Evolutionary conservation across 2,797 vertebrate species (phyloP).

Genomic region (Pygocentrus nattereri): DNA sequence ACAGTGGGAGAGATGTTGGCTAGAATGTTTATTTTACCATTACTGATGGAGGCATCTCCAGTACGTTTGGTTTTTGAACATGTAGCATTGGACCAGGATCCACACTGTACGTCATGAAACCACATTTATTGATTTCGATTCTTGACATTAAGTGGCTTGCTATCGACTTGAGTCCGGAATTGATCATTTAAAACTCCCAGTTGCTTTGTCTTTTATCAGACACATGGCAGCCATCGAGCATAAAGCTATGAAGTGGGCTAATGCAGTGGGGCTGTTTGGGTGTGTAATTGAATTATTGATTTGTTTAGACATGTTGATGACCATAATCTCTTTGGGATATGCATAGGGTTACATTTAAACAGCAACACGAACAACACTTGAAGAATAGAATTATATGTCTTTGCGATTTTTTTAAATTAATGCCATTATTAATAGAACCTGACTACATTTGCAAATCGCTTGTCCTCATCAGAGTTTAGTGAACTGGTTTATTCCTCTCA

Average conservation of each 20-base stretch:
- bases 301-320: slow-evolving; percentile 52
- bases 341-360: slow-evolving; percentile 2
- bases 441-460: no score
- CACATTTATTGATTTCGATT: slow-evolving; percentile 52
- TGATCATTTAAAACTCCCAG: slow-evolving; percentile 55
- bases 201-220: slow-evolving; percentile 50
- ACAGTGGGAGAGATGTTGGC: not conserved
- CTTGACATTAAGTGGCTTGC: slow-evolving; percentile 50
- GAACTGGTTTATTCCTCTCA: no score
- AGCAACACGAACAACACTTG: not conserved
- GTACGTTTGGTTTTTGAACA: slow-evolving; percentile 3
- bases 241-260: slow-evolving; percentile 51
- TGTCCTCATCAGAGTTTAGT: no score
- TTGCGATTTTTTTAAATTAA: not conserved
- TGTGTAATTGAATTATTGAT: slow-evolving; percentile 50
- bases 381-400: not conserved
- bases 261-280: slow-evolving; percentile 44
- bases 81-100: slow-evolving; percentile 8
- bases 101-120: slow-evolving; percentile 24
- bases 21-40: slow-evolving; percentile 5
- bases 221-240: slow-evolving; percentile 37
- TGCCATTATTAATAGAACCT: not conserved
- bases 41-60: slow-evolving; percentile 6
- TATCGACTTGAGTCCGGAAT: slow-evolving; percentile 45
- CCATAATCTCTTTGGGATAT: slow-evolving; percentile 48